These are phyloP conservation scores for Ramphastos sulfuratus DNA, from an alignment of 2,113 vertebrate species.

Conservation along the genomic window DNA sequence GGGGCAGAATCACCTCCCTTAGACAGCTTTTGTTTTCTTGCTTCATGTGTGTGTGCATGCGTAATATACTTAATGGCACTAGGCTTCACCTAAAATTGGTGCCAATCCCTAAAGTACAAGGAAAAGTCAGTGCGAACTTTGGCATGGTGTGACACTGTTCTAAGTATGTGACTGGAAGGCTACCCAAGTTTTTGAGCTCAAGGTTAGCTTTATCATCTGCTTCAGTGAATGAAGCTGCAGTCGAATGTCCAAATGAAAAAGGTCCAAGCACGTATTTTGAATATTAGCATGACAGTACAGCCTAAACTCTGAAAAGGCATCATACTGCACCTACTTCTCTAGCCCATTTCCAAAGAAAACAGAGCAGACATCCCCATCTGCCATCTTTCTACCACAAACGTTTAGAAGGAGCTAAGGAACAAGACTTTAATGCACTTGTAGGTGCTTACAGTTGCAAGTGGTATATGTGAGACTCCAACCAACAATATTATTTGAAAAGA, in stretches of 20 bases:
- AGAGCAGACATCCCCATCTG: background rate
- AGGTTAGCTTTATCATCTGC: background rate
- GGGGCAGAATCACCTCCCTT: too few species aligned
- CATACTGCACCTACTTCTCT: background rate
- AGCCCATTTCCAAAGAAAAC: background rate
- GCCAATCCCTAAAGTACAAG: background rate
- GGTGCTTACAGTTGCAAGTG: background rate
- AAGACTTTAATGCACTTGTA: background rate
- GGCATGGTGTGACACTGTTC: background rate
- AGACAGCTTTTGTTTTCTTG: background rate
- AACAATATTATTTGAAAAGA: background rate
- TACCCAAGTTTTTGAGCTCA: background rate
- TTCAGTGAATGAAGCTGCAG: background rate
- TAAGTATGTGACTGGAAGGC: background rate
- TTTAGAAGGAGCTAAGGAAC: background rate
- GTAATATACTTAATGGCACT: background rate
- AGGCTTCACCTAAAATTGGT: background rate
- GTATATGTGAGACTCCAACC: background rate
- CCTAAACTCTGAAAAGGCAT: background rate
- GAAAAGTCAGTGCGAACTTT: background rate
- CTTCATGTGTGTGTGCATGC: too few species aligned
- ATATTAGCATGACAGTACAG: background rate
- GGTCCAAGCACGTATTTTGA: background rate
- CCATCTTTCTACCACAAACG: background rate
- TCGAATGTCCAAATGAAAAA: background rate